phyloP scores from a whole-genome alignment of 2,797 vertebrate genomes.

The Tangara arthus region DNA sequence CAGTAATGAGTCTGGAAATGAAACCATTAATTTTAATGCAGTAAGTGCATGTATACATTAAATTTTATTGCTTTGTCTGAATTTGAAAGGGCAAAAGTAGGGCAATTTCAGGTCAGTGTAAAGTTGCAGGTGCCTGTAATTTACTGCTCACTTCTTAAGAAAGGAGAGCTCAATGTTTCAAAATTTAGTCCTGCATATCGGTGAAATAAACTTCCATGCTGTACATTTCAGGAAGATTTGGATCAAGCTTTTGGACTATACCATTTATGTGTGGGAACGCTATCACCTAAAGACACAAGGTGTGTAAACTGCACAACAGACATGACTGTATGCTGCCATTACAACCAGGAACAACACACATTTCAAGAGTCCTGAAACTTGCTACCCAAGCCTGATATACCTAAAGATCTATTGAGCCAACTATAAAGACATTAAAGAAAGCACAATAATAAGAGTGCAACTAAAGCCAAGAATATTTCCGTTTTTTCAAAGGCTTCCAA shows the following conservation, averaged over 20 bases:
- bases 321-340: not conserved
- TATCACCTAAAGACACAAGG: not conserved
- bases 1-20: constrained; percentile 38
- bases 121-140: constrained; percentile 6
- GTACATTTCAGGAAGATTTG: not conserved
- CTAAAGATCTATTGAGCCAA: not conserved
- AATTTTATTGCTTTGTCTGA: constrained; percentile 50
- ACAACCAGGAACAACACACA: not conserved
- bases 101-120: not conserved
- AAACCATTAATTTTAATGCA: constrained; percentile 48
- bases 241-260: not conserved
- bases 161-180: not conserved
- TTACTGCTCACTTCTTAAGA: not conserved
- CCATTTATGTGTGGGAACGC: not conserved
- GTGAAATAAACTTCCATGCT: not conserved
- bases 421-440: constrained; percentile 24
- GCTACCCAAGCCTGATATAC: not conserved
- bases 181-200: not conserved
- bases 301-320: not conserved
- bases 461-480: constrained; percentile 30
- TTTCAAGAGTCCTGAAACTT: not conserved
- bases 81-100: not conserved
- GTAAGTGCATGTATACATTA: not conserved
- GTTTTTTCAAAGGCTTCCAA: constrained; percentile 35
- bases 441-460: not conserved